These are phyloP conservation scores for Diploptera punctata DNA, from an alignment of 2,888 invertebrate species.

Conservation along the genomic window DNA sequence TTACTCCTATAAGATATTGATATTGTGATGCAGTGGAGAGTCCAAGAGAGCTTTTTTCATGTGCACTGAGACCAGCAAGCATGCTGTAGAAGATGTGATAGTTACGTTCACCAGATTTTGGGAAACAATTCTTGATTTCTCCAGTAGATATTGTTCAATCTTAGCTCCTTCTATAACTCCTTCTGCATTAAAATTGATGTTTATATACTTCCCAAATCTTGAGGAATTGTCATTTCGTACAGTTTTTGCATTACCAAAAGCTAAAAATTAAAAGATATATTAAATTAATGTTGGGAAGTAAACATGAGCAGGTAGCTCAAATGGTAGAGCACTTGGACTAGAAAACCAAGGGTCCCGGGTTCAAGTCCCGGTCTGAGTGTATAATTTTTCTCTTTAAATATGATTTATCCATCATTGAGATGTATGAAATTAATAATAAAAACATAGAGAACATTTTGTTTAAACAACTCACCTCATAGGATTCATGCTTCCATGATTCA, in stretches of 20 bases:
- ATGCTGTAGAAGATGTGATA: slow-evolving; percentile 96
- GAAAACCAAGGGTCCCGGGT: too few species aligned
- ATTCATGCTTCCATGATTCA: too few species aligned
- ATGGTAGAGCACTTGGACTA: too few species aligned
- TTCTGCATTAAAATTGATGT: slow-evolving; percentile 81
- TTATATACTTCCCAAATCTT: slow-evolving; percentile 94
- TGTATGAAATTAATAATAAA: too few species aligned
- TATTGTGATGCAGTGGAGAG: slow-evolving; percentile 77
- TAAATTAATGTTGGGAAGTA: too few species aligned
- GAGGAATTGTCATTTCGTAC: slow-evolving; percentile 96
- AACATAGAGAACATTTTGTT: too few species aligned
- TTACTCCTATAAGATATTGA: slow-evolving; percentile 78
- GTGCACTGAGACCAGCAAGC: slow-evolving; percentile 78
- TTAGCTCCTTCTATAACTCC: slow-evolving; percentile 92
- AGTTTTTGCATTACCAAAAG: slow-evolving; percentile 97
- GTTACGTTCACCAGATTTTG: slow-evolving; percentile 91
- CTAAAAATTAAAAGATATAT: too few species aligned
- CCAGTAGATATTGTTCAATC: slow-evolving; percentile 94
- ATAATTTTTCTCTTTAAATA: too few species aligned
- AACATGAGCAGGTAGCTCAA: too few species aligned
- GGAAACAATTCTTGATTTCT: slow-evolving; percentile 92
- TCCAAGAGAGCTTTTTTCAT: slow-evolving; percentile 81
- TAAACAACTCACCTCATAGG: too few species aligned
- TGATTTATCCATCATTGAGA: too few species aligned
- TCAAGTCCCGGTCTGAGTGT: too few species aligned